These are phyloP conservation scores for Piscicola geometra DNA, from an alignment of 2,888 invertebrate genomes.

Conservation along the genomic window DNA sequence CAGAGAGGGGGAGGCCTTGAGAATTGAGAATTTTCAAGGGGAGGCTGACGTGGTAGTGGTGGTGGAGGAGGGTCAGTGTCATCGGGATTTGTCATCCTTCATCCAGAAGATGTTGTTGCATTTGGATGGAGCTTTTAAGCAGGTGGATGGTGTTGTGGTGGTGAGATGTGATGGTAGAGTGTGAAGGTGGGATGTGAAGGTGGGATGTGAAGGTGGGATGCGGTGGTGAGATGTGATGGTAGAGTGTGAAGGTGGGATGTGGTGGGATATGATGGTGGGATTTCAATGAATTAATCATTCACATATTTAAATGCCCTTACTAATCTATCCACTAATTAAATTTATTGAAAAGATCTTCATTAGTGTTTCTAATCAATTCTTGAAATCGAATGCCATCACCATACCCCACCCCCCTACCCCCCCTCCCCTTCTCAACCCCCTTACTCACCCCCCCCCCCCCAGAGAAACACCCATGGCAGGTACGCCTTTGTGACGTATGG, in stretches of 20 bases:
- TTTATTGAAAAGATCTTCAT: too few species aligned
- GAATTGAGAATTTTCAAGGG: background rate
- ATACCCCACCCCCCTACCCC: too few species aligned
- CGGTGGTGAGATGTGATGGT: background rate
- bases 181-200: background rate
- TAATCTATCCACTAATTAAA: too few species aligned
- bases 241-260: too few species aligned
- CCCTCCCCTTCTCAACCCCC: background rate
- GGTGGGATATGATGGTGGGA: background rate
- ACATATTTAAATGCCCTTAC: too few species aligned
- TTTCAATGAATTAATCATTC: too few species aligned
- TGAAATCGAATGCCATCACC: too few species aligned
- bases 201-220: background rate
- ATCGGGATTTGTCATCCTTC: background rate
- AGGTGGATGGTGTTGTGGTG: background rate
- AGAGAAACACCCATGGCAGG: conserved; percentile 58
- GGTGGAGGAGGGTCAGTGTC: background rate
- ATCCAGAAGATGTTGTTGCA: background rate
- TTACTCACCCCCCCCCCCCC: background rate
- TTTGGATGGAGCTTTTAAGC: background rate
- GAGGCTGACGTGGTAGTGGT: conserved; percentile 8
- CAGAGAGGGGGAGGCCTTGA: background rate
- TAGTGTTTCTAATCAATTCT: too few species aligned
- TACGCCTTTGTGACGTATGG: conserved; percentile 72
- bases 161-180: background rate